Base-by-base conservation (phyloP, 2,888 invertebrate genomes). In the Volucella zonaria region DNA sequence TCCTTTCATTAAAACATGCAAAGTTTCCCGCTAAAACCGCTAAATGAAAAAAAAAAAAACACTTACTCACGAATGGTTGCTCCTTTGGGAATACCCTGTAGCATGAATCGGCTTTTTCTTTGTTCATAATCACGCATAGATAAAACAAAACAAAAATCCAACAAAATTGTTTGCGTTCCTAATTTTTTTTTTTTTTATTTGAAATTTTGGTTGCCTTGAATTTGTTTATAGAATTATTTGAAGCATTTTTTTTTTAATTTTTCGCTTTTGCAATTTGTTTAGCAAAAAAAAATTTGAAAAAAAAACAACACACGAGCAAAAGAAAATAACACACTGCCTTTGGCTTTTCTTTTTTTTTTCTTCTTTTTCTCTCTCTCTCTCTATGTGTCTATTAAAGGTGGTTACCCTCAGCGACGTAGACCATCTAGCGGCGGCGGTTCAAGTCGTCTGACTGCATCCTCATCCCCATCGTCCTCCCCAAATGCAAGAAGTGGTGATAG, bases 301-400 rank as follows among this genome's bases (percentile, higher is more conserved):
- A 82, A 82, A 83, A 77, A 86, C 77, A 82, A 51, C 91, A 91
- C 74, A 87, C 87, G 71, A 61, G 74, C 75, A 77, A 64, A 67
- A 87, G 75, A 78, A 80, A 87, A 82, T 92, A 92, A 88, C 88
- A 87, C 93, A 94, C 94, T 95, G 96, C 96, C 96, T 95, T 95
- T 95, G 96, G 96, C 95, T 96, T 94, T 94, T 94, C 94, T 89
- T 89, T 88, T 90, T 89, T 88, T 87, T 70, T 81, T 89, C 87
- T 89, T 89, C 88, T 88, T 87, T 89, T 86, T 87, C 81, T 88
- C 82, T 88, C 86, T 88, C 80, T 83, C 89, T 88, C 88, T 85
- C 87, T 88, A 77, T 78, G 75, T 85, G 86, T 86, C 87, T 82
- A 62, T 87, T 88, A 88, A 87, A 87, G 87, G 88, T 87, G 85